A percentile compares a stretch with the other conserved stretches of the same genome.
These are phyloP conservation scores for Drosophila sucinea DNA, from an alignment of 1,140 invertebrate species.

Conservation along the genomic window DNA sequence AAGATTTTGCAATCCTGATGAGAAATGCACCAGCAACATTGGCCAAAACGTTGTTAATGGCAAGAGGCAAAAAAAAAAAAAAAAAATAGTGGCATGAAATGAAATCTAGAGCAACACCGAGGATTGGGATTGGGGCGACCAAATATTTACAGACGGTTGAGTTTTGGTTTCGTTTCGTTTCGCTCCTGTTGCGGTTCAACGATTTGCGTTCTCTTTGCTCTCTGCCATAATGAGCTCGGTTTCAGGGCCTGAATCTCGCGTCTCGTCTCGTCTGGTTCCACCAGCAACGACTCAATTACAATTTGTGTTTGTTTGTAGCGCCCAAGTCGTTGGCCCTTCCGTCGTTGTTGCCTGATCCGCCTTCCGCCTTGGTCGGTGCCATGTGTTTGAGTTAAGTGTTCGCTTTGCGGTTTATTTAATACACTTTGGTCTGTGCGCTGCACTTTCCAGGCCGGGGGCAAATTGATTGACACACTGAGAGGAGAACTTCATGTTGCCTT, in stretches of 20 bases:
- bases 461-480: constrained; percentile 65
- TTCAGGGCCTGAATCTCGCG: constrained; percentile 1
- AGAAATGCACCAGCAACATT: constrained; percentile 39
- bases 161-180: constrained; percentile 22
- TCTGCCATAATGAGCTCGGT: constrained; percentile 56
- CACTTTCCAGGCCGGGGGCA: constrained; percentile 39
- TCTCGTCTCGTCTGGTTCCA: not conserved
- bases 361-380: constrained; percentile 20
- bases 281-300: constrained; percentile 68
- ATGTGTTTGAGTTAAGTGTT: constrained; percentile 66
- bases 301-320: constrained; percentile 52
- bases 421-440: constrained; percentile 62
- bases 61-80: not conserved
- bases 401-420: constrained; percentile 79
- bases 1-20: constrained; percentile 26
- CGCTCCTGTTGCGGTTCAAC: constrained; percentile 47
- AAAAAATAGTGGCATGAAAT: not conserved
- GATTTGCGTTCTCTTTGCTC: constrained; percentile 21
- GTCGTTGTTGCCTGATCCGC: not conserved
- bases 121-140: constrained; percentile 20
- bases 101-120: constrained; percentile 27
- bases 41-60: constrained; percentile 46
- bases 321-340: constrained; percentile 52
- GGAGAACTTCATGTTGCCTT: constrained; percentile 29
- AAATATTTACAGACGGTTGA: constrained; percentile 62